Conservation (phyloP, 2,888 invertebrate species). For the Acleris laterana region DNA sequence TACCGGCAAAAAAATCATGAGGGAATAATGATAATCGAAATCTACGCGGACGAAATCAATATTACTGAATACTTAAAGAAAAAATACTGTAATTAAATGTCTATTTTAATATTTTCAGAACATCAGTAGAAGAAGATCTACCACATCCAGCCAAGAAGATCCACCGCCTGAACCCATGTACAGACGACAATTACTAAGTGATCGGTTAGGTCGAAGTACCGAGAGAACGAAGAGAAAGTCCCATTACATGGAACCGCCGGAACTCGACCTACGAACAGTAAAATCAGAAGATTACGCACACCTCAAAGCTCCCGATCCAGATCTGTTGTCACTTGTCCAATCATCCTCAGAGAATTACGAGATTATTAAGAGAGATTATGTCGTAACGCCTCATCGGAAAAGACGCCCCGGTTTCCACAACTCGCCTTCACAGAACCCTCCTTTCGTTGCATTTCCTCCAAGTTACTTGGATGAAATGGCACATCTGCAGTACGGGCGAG, state of each 20-base stretch:
- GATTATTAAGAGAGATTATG: too few species aligned
- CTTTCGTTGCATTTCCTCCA: constrained; percentile 92
- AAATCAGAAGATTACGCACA: constrained; percentile 88
- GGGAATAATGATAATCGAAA: too few species aligned
- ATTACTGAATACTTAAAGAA: too few species aligned
- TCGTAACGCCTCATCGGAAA: constrained; percentile 94
- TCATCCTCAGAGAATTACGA: constrained; percentile 91
- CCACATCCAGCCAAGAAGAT: constrained; percentile 81
- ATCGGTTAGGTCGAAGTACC: constrained; percentile 85
- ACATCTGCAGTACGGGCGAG: constrained; percentile 86
- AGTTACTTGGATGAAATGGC: constrained; percentile 89
- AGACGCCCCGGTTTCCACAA: constrained; percentile 94
- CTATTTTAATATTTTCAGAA: constrained; percentile 60
- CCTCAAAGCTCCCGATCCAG: constrained; percentile 88
- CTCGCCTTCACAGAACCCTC: constrained; percentile 93
- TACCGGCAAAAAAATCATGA: rapidly evolving
- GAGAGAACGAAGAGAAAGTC: constrained; percentile 86
- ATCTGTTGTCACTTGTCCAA: constrained; percentile 88
- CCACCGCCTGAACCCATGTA: constrained; percentile 82
- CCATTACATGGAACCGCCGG: constrained; percentile 87
- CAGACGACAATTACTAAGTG: constrained; percentile 85
- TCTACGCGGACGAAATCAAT: too few species aligned
- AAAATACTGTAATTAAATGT: not conserved
- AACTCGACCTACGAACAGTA: constrained; percentile 86
- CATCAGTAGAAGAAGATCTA: constrained; percentile 75